These are phyloP conservation scores for Ptychoptera contaminata DNA, from an alignment of 2,888 invertebrate species.

Conservation along the genomic window DNA sequence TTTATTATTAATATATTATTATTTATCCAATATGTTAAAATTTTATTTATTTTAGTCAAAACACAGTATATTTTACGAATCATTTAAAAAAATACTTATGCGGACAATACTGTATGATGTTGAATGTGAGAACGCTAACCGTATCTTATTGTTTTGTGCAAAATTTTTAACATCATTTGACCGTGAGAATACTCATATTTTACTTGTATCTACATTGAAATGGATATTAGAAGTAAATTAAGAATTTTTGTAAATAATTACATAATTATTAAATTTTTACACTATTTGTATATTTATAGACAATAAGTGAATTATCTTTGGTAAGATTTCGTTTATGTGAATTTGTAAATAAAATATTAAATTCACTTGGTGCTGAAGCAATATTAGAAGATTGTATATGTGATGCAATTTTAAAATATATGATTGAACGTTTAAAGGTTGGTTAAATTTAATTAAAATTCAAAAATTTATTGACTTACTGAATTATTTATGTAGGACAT, in stretches of 20 bases:
- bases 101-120: conserved; percentile 49
- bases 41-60: conserved; percentile 30
- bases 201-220: conserved; percentile 19
- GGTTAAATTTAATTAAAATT: no score
- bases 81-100: conserved; percentile 46
- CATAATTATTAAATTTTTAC: background rate
- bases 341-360: conserved; percentile 57
- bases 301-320: conserved; percentile 32
- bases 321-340: conserved; percentile 63
- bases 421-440: conserved; percentile 45
- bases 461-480: no score
- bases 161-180: conserved; percentile 49
- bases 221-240: conserved; percentile 22
- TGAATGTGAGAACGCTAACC: conserved; percentile 48
- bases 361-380: conserved; percentile 58
- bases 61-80: conserved; percentile 41
- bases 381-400: conserved; percentile 61
- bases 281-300: background rate
- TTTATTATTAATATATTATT: no score
- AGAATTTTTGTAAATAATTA: conserved; percentile 5
- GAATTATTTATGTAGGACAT: no score
- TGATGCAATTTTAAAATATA: conserved; percentile 50
- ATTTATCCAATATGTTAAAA: background rate
- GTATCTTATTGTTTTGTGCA: conserved; percentile 52
- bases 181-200: conserved; percentile 30